Evolutionary conservation across 1,140 invertebrate species (phyloP).

Genomic region (Aphis craccivora): DNA sequence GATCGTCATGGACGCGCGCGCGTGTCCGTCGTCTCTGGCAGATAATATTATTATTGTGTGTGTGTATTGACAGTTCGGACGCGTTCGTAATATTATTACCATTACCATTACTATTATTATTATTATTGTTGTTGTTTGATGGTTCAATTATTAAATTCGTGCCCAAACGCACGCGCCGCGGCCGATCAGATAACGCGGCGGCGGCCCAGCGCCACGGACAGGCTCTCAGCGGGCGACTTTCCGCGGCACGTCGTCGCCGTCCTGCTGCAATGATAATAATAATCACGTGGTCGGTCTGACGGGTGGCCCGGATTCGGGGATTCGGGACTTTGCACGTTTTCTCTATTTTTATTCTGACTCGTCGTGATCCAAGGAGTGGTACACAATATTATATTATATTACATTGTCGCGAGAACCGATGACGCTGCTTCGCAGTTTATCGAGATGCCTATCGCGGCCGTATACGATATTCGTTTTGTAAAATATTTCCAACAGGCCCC

Average conservation of each 20-base stretch:
- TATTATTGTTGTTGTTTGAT: conserved; percentile 39
- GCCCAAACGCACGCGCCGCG: conserved; percentile 10
- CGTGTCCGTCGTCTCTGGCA: background rate
- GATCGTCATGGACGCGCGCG: background rate
- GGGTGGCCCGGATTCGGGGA: background rate
- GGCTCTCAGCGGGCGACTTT: conserved; percentile 55
- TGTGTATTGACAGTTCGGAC: background rate
- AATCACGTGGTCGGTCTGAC: conserved; percentile 27
- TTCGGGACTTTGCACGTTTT: background rate
- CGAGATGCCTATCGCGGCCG: background rate
- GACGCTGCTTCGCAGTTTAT: background rate
- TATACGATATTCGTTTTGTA: background rate
- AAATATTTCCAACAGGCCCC: background rate
- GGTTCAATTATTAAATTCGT: conserved; percentile 55
- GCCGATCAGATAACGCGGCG: conserved; percentile 39
- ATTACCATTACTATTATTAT: background rate
- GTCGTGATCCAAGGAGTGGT: background rate
- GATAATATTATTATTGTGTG: background rate
- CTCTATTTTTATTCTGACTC: background rate
- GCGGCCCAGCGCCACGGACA: conserved; percentile 23
- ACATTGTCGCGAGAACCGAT: conserved; percentile 22
- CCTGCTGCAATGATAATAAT: background rate
- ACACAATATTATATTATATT: background rate
- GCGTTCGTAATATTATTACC: background rate
- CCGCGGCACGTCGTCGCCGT: conserved; percentile 47